A percentile compares a stretch with the other conserved stretches of the same genome.
phyloP scores from a whole-genome alignment of 2,797 vertebrate species.

The Cottoperca gobio region DNA sequence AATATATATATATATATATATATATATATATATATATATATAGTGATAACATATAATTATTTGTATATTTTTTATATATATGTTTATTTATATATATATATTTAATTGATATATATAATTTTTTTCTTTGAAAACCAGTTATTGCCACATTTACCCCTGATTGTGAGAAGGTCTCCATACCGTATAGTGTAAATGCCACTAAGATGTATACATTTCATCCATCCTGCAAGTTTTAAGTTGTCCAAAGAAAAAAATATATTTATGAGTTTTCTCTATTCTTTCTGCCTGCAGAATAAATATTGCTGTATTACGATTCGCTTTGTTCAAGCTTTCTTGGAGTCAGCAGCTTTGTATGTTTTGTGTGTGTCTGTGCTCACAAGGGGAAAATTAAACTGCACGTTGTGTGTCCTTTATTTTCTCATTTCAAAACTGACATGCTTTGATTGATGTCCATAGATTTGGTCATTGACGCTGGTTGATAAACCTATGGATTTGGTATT shows the following conservation, averaged over 20 bases:
- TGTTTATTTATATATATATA: no score
- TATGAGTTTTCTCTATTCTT: constrained; percentile 26
- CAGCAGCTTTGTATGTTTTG: constrained; percentile 45
- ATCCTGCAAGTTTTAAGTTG: constrained; percentile 2
- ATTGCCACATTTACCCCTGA: not conserved
- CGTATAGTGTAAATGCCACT: not conserved
- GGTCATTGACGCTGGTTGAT: constrained; percentile 56
- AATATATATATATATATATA: not conserved
- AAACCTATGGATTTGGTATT: constrained; percentile 70
- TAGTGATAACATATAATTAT: no score
- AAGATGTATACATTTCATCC: constrained; percentile 1
- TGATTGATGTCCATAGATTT: constrained; percentile 67
- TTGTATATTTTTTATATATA: no score
- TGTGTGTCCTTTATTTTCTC: constrained; percentile 54
- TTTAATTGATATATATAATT: no score
- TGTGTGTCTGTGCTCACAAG: constrained; percentile 35
- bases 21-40: no score
- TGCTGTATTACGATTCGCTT: constrained; percentile 36
- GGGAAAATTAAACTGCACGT: constrained; percentile 46
- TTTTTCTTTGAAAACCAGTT: no score
- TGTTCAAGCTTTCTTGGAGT: constrained; percentile 25
- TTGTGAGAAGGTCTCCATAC: not conserved
- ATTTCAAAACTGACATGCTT: constrained; percentile 62
- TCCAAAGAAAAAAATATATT: constrained; percentile 42
- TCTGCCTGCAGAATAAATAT: constrained; percentile 38